Conservation (phyloP, 2,797 vertebrate species). For the Mormyrops attenuatus region DNA sequence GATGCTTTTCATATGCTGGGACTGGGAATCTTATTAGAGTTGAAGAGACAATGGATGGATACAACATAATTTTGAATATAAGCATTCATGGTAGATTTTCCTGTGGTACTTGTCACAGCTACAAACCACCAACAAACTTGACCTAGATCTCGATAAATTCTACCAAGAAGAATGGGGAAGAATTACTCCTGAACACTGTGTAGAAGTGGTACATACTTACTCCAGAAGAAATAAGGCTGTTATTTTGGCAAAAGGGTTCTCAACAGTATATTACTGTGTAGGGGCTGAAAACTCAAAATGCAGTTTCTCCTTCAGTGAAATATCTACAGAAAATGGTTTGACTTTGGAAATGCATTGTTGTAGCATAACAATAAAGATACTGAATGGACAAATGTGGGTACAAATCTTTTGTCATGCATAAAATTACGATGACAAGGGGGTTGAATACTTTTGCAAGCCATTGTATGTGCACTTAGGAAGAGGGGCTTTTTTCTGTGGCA, state of each 20-base stretch:
- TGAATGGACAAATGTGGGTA: background rate
- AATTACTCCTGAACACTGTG: background rate
- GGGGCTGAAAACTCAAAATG: background rate
- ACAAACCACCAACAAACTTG: background rate
- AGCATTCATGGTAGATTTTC: background rate
- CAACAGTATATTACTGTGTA: background rate
- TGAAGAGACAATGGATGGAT: background rate
- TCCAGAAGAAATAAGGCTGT: background rate
- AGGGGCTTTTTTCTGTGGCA: background rate
- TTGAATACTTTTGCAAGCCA: too few species aligned
- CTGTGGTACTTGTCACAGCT: background rate
- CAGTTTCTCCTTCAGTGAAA: background rate
- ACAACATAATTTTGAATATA: background rate
- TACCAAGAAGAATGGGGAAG: background rate
- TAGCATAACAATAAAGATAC: background rate
- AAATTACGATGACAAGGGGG: background rate
- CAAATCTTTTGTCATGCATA: background rate
- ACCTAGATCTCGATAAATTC: background rate
- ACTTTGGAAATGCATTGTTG: background rate
- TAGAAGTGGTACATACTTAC: background rate
- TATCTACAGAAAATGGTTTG: background rate
- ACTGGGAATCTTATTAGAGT: background rate
- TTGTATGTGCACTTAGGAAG: too few species aligned
- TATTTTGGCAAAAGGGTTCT: background rate
- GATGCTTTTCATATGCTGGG: background rate